phyloP scores from a whole-genome alignment of 2,113 vertebrate genomes.

The Ochotona curzoniae region DNA sequence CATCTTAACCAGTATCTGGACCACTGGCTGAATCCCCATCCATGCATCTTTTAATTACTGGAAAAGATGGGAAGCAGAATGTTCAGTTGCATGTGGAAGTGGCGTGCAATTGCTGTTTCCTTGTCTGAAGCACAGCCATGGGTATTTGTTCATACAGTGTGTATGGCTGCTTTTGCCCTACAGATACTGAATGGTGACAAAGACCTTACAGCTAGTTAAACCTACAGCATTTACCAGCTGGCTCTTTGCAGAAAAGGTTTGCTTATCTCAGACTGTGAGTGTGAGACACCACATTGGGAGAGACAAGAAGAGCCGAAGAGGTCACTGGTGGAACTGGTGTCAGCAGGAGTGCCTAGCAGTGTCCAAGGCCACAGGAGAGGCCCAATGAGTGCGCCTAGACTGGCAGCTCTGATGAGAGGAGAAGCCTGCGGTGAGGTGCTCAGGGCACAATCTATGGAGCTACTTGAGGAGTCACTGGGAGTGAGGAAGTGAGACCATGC shows the following conservation, averaged over 20 bases:
- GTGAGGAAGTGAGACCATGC: neutral
- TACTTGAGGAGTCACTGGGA: neutral
- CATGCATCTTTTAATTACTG: neutral
- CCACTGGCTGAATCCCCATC: no score
- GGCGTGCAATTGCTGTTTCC: neutral
- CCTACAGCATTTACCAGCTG: neutral
- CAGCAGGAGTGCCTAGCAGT: neutral
- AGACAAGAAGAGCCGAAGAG: slow-evolving; percentile 31
- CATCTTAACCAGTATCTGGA: no score
- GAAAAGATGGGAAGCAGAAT: neutral
- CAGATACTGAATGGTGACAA: neutral
- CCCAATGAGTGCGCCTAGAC: neutral
- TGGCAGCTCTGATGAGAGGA: slow-evolving; percentile 4
- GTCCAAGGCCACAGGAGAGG: neutral
- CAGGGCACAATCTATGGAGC: neutral
- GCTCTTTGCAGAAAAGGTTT: neutral
- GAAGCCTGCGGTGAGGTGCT: neutral
- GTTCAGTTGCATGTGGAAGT: neutral
- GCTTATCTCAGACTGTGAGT: neutral
- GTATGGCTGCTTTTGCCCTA: neutral
- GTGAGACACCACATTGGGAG: neutral
- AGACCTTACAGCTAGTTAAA: neutral
- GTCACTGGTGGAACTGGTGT: neutral
- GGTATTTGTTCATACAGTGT: neutral
- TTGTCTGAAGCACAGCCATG: neutral